Evolutionary conservation across 2,113 vertebrate genomes (phyloP).

Genomic region (Centropus bengalensis): DNA sequence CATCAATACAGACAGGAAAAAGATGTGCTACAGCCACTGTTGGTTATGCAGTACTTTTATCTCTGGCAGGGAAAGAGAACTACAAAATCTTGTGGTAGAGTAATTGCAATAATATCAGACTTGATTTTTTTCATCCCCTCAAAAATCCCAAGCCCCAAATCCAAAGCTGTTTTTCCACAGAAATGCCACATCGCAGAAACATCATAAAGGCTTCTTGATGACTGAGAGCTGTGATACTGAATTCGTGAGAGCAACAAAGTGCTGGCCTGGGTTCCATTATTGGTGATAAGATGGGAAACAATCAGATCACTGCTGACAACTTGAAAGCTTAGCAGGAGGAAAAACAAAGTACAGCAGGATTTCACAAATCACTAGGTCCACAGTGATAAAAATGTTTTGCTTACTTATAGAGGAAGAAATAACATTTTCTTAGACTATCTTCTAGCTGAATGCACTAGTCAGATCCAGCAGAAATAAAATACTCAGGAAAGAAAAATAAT

Average conservation of each 20-base stretch:
- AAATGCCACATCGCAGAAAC: conserved; percentile 17
- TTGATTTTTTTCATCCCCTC: neutral
- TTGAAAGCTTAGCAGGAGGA: conserved; percentile 31
- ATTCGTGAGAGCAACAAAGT: neutral
- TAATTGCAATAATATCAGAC: neutral
- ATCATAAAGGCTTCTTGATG: conserved; percentile 19
- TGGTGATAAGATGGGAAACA: conserved; percentile 33
- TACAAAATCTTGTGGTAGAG: neutral
- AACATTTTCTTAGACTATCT: neutral
- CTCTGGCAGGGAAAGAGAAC: neutral
- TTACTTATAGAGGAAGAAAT: neutral
- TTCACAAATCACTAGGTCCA: conserved; percentile 3
- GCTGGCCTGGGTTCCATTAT: neutral
- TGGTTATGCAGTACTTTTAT: neutral
- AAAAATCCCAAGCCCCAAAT: neutral
- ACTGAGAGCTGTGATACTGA: neutral
- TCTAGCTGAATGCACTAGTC: neutral
- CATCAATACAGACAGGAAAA: neutral
- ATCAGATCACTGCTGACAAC: conserved; percentile 14
- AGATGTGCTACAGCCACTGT: neutral
- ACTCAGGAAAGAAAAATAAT: neutral
- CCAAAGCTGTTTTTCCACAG: conserved; percentile 11
- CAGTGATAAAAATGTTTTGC: neutral
- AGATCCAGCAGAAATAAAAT: neutral
- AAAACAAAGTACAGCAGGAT: neutral